phyloP scores from a whole-genome alignment of 1,140 invertebrate genomes.

The Bacillus rossius region DNA sequence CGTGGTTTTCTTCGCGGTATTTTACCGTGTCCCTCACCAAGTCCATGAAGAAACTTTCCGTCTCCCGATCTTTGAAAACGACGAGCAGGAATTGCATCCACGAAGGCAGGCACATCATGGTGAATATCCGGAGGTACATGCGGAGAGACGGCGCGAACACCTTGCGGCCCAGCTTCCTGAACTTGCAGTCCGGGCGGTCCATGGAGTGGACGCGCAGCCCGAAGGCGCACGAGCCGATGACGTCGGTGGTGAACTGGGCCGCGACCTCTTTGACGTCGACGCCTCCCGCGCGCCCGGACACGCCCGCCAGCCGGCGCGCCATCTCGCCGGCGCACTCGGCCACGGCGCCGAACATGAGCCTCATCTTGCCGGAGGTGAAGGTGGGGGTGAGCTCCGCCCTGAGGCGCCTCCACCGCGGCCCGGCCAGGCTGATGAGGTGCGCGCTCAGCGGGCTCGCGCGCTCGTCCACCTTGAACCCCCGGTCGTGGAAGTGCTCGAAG shows the following conservation, averaged over 20 bases:
- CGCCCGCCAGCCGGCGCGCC: constrained; percentile 18
- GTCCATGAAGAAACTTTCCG: constrained; percentile 36
- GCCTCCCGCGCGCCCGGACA: constrained; percentile 12
- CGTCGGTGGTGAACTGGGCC: constrained; percentile 48
- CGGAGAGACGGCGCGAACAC: constrained; percentile 29
- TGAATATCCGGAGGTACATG: background rate
- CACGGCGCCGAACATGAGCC: constrained; percentile 44
- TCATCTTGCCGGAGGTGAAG: constrained; percentile 47
- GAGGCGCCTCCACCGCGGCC: constrained; percentile 37
- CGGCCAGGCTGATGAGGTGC: constrained; percentile 25
- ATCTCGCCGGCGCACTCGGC: constrained; percentile 26
- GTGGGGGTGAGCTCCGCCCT: constrained; percentile 41
- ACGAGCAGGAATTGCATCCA: background rate
- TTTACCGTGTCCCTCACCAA: constrained; percentile 36
- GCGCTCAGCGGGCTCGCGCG: constrained; percentile 25
- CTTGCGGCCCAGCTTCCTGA: constrained; percentile 41
- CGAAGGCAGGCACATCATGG: background rate
- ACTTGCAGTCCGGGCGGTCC: constrained; percentile 43
- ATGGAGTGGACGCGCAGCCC: constrained; percentile 50
- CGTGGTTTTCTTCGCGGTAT: constrained; percentile 35
- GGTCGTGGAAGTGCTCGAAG: constrained; percentile 49
- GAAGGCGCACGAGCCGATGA: constrained; percentile 51
- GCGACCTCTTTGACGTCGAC: constrained; percentile 18
- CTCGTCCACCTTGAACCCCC: constrained; percentile 24
- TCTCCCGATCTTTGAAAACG: background rate